Evolutionary conservation across 1,140 invertebrate species (phyloP).

Genomic region (Saxidomus purpurata): DNA sequence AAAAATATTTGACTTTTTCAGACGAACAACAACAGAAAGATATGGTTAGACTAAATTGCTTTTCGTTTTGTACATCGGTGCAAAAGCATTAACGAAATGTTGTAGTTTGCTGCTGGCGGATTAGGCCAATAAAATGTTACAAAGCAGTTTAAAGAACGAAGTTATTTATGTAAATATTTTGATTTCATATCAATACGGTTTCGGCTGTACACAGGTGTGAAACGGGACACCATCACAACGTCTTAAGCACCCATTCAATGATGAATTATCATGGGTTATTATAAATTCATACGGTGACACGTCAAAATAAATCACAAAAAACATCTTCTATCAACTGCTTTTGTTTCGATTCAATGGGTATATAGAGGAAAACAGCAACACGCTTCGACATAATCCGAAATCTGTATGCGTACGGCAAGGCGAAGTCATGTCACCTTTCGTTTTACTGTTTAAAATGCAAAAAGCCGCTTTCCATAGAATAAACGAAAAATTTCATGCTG

Average conservation of each 20-base stretch:
- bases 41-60: no score
- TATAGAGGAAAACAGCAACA: neutral
- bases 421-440: neutral
- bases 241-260: constrained; percentile 16
- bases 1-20: no score
- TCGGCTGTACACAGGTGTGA: constrained; percentile 38
- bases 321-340: constrained; percentile 35
- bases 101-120: no score
- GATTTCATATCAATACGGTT: constrained; percentile 22
- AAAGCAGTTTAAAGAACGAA: neutral
- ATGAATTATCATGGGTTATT: constrained; percentile 52
- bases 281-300: constrained; percentile 54
- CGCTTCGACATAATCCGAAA: constrained; percentile 48
- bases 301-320: constrained; percentile 56
- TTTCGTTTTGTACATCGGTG: no score
- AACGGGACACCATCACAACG: neutral
- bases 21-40: no score
- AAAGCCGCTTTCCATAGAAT: constrained; percentile 2
- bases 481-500: constrained; percentile 46
- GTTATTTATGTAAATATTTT: constrained; percentile 58
- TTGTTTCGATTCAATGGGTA: constrained; percentile 50
- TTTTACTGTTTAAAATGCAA: constrained; percentile 53
- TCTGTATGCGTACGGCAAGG: constrained; percentile 52
- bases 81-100: no score
- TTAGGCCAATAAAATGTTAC: neutral